Evolutionary conservation across 2,113 vertebrate genomes (phyloP), one percentile per base, ranked within the genome.

Genomic region (Agelaius tricolor): DNA sequence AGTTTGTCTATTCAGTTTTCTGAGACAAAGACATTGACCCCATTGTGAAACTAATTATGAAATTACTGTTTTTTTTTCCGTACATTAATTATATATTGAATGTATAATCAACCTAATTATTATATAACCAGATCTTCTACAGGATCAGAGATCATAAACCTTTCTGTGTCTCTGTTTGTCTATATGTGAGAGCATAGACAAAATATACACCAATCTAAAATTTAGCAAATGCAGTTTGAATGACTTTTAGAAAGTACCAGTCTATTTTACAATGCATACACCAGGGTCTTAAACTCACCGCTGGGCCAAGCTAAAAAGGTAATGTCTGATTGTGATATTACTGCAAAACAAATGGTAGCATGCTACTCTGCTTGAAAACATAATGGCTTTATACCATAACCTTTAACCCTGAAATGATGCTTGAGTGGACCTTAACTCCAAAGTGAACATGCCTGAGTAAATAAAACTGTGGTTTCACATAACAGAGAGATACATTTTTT

Each of bases 401-500:
- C 97, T 97, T 97, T 98, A 96, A 96, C 97, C 95, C 94, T 89
- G 94, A 95, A 96, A 94, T 94, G 95, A 95, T 96, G 94, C 95
- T 97, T 97, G 97, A 98, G 88, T 96, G 90, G 96, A 93, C 97
- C 96, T 97, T 96, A 96, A 96, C 95, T 97, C 90, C 73, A 84
- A 97, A 97, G 95, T 95, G 95, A 97, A 94, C 94, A 94, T 92
- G 93, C 94, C 97, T 94, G 97, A 98, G 97, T 98, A 98, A 98
- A 96, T 97, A 97, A 96, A 97, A 97, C 96, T 97, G 94, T 97
- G 97, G 92, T 97, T 97, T 98, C 96, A 94, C 86, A 88, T 97
- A 97, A 96, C 88, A 97, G 91, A 96, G 97, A 98, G 98, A 98
- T 98, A 98, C 96, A 98, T 98, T 98, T 98, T 98, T 98, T 97